Base-by-base conservation (phyloP, 2,888 invertebrate species). In the Chrysotoxum bicinctum region DNA sequence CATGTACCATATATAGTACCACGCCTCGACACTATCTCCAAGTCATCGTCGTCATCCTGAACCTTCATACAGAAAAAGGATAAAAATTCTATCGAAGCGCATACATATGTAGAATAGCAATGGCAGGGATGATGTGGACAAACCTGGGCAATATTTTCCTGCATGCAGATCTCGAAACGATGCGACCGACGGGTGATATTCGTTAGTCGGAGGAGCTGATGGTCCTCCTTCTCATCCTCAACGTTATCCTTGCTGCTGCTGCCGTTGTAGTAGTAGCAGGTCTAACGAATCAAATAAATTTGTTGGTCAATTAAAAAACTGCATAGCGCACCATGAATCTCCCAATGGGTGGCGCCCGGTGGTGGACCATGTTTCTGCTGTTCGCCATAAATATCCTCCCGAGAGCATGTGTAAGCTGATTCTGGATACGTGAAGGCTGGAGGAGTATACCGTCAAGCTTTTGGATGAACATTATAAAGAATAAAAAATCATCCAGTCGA, bases 291-390 rank as follows among this genome's bases (percentile, higher is more conserved):
- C 91, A 91, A 90, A 91, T 91, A 91, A 91, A 91, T 91, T 91
- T 90, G 90, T 91, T 91, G 91, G 91, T 91, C 91, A 91, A 91
- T 91, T 91, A 91, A 91, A 91, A 91, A 91, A 91, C 90, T 91
- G 91, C 91, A 90, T 90, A 91, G 90, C 88, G 87, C 87, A 89
- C 88, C 85, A 81, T 85, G 85, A 85, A 85, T 85, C 85, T 85
- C 76, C 81, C 81, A 85, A 76, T 81, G 85, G 85, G 81, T 85
- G 85, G 76, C 48, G 56, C 60, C 69, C 23, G 54, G 48, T 60
- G 52, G 54, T 32, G 73, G 73, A 76, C 81, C 52, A 64, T 73
- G 76, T 85, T 84, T 80, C 76, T 73, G 56, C 72, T 68, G 73
- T 74, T 73, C 72, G 37, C 73, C 56, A 85, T 81, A 80, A 85